These are phyloP conservation scores for Noctua pronuba DNA, from an alignment of 2,888 invertebrate genomes.

Conservation along the genomic window DNA sequence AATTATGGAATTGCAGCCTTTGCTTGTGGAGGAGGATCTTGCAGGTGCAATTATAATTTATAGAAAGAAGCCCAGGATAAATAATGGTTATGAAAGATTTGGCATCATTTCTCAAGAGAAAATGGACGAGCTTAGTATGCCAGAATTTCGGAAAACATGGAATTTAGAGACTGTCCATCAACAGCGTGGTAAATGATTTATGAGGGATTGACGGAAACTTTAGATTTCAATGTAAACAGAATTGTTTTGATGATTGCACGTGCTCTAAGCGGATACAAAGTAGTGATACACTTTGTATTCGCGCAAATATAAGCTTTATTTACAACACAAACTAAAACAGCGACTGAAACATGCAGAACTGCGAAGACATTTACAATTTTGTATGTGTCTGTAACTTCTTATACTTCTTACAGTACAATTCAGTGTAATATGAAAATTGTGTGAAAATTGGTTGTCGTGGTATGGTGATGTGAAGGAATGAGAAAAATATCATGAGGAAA, in stretches of 20 bases:
- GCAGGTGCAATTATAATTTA: too few relatives aligned
- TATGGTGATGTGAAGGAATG: not conserved
- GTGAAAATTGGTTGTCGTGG: not conserved
- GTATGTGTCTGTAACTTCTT: not conserved
- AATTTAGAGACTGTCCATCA: constrained; percentile 22
- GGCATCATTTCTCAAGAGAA: not conserved
- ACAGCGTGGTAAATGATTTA: constrained; percentile 21
- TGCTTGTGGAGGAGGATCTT: not conserved
- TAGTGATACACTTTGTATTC: constrained; percentile 38
- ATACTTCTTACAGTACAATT: not conserved
- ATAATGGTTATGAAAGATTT: not conserved
- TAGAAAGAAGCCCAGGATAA: not conserved
- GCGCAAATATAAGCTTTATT: constrained; percentile 37
- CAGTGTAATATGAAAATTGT: not conserved
- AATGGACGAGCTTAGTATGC: not conserved
- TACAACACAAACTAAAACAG: constrained; percentile 49
- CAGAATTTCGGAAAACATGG: not conserved
- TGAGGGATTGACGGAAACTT: constrained; percentile 1
- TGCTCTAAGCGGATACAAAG: constrained; percentile 30
- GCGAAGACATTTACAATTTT: not conserved
- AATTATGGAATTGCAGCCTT: not conserved
- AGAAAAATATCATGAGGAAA: not conserved
- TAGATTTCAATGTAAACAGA: constrained; percentile 28
- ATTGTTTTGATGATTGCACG: constrained; percentile 42
- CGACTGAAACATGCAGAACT: constrained; percentile 13